These are phyloP conservation scores for Collichthys lucidus DNA, from an alignment of 2,113 vertebrate species.

Conservation along the genomic window DNA sequence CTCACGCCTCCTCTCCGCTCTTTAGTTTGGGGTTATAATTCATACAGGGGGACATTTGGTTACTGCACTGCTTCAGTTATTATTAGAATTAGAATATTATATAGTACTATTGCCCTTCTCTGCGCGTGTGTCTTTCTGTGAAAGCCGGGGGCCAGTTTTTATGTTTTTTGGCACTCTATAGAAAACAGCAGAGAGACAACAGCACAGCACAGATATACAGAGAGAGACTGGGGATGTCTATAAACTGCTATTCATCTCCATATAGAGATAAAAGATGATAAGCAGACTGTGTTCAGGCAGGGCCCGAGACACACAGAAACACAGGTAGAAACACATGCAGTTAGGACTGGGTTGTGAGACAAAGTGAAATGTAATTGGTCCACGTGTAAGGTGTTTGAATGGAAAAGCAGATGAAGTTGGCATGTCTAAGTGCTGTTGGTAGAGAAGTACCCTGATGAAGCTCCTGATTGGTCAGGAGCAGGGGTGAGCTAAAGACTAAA, in stretches of 20 bases:
- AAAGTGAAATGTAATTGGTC: conserved; percentile 11
- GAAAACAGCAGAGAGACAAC: conserved; percentile 13
- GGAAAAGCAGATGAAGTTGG: background rate
- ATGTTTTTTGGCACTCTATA: conserved; percentile 45
- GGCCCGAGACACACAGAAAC: background rate
- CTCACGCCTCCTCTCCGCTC: background rate
- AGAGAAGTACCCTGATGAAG: conserved; percentile 22
- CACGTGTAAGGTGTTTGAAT: background rate
- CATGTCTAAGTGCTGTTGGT: conserved; percentile 1
- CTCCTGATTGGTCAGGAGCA: conserved; percentile 6
- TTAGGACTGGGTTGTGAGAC: background rate
- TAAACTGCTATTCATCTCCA: background rate
- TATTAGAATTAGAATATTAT: background rate
- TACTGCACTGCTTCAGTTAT: background rate
- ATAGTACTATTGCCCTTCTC: background rate
- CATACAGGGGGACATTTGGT: background rate
- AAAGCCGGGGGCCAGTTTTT: background rate
- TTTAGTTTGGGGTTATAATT: background rate
- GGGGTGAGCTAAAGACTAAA: conserved; percentile 27
- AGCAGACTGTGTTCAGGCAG: background rate
- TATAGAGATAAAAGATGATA: background rate
- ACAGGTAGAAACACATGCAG: conserved; percentile 23
- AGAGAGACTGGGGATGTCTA: background rate
- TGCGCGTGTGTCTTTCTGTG: conserved; percentile 5
- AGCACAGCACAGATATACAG: conserved; percentile 9